Conservation (phyloP, 2,113 vertebrate species). For the Dolichotis patagonum region DNA sequence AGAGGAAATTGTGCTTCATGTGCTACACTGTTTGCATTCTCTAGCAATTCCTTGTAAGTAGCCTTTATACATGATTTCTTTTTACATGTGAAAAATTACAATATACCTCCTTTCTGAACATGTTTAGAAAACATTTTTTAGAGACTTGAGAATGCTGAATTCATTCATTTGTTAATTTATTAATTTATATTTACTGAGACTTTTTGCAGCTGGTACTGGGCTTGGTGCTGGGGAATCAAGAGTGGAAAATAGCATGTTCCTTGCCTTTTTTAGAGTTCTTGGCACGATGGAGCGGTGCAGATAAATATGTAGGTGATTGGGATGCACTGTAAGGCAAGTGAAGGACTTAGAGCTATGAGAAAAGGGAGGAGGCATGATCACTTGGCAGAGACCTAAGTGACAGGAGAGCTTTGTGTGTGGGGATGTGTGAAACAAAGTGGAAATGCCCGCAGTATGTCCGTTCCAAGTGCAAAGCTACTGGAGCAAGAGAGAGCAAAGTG, state of each 20-base stretch:
- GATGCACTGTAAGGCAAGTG: background rate
- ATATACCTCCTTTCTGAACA: background rate
- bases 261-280: background rate
- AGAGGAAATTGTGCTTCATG: constrained; percentile 90
- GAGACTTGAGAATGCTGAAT: background rate
- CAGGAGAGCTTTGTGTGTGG: background rate
- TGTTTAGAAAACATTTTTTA: constrained; percentile 8
- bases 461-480: background rate
- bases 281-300: accelerated
- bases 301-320: background rate
- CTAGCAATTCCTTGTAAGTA: constrained; percentile 92
- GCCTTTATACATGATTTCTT: background rate
- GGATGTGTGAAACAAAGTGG: background rate
- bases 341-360: background rate
- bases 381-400: background rate
- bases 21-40: constrained; percentile 91
- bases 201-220: background rate
- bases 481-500: background rate
- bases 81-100: constrained; percentile 27
- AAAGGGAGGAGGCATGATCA: background rate
- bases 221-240: background rate
- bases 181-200: background rate
- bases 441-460: background rate
- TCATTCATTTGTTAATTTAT: background rate
- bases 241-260: background rate